phyloP scores from a whole-genome alignment of 2,113 vertebrate species.

The Boleophthalmus pectinirostris region DNA sequence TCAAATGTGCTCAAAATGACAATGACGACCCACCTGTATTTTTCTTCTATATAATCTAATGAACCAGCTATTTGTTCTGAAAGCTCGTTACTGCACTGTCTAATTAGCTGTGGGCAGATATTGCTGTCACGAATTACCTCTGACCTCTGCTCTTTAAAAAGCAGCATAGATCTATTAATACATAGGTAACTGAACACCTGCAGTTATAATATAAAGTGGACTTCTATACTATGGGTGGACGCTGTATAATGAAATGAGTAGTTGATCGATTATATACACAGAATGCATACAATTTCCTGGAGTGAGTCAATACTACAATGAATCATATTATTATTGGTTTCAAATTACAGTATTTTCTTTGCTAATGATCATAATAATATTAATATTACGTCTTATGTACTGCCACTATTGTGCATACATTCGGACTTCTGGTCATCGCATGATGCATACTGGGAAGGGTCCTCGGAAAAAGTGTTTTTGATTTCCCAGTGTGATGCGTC shows the following conservation, averaged over 20 bases:
- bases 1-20: background rate
- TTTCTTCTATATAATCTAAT: background rate
- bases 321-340: background rate
- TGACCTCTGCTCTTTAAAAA: background rate
- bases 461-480: no score
- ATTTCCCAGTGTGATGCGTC: no score
- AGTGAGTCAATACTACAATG: background rate
- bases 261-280: no score
- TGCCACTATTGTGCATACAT: background rate
- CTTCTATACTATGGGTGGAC: background rate
- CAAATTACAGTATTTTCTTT: background rate
- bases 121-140: background rate
- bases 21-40: background rate
- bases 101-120: background rate
- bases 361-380: background rate
- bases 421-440: no score
- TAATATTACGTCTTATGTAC: no score
- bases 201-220: background rate
- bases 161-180: background rate
- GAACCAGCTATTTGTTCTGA: background rate
- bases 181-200: background rate
- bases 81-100: background rate
- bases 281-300: no score
- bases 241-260: no score
- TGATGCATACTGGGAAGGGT: no score